These are phyloP conservation scores for Trinectes maculatus DNA, from an alignment of 2,113 vertebrate species.

Conservation along the genomic window DNA sequence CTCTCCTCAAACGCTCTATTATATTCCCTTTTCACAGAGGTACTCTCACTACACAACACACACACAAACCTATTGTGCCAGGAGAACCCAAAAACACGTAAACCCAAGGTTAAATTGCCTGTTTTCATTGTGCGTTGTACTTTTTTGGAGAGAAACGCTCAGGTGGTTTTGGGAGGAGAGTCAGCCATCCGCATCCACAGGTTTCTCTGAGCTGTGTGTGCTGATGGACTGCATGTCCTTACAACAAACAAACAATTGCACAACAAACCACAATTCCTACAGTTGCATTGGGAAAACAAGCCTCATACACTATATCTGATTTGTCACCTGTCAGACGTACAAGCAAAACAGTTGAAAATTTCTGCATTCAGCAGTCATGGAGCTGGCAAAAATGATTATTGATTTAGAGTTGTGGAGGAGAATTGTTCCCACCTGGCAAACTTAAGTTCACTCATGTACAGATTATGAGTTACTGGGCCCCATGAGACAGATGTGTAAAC, in stretches of 20 bases:
- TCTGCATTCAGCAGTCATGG: too few species aligned
- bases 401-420: too few species aligned
- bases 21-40: conserved; percentile 40
- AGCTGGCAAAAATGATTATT: too few species aligned
- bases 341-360: too few species aligned
- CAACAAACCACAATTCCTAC: background rate
- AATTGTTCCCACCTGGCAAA: too few species aligned
- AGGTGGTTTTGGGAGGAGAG: background rate
- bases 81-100: conserved; percentile 31
- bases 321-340: background rate
- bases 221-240: background rate
- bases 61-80: conserved; percentile 14
- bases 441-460: too few species aligned
- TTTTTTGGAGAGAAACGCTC: conserved; percentile 19
- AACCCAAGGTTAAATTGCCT: conserved; percentile 31
- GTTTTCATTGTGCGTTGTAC: conserved; percentile 31
- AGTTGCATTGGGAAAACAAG: background rate
- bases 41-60: conserved; percentile 27
- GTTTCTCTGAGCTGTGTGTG: background rate
- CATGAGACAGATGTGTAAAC: too few species aligned
- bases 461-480: too few species aligned
- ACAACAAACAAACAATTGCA: background rate
- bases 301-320: background rate
- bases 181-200: conserved; percentile 3
- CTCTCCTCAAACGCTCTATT: conserved; percentile 41